Conservation (phyloP, 2,113 vertebrate species). For the Pedionomus torquatus region DNA sequence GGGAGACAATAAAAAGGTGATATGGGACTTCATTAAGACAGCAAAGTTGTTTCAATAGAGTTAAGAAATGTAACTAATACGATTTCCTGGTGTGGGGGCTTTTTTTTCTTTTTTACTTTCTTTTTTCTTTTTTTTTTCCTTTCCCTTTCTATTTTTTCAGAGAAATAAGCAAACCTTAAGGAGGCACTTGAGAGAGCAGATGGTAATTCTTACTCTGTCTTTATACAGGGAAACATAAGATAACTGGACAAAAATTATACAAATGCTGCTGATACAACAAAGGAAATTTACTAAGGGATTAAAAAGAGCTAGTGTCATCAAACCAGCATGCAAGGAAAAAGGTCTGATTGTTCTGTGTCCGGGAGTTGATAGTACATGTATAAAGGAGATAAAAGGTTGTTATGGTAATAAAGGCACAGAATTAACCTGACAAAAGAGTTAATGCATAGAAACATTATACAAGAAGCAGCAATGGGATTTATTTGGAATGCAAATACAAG, state of each 20-base stretch:
- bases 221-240: not conserved
- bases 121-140: not conserved
- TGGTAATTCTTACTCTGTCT: not conserved
- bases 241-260: not conserved
- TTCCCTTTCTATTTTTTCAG: not conserved
- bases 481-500: slow-evolving; percentile 27
- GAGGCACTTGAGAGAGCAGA: not conserved
- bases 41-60: not conserved
- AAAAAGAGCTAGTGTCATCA: not conserved
- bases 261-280: not conserved
- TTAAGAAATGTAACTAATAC: not conserved
- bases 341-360: not conserved
- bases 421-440: slow-evolving; percentile 18
- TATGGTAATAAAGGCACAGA: slow-evolving; percentile 1
- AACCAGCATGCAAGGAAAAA: not conserved
- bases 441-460: not conserved
- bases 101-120: not conserved
- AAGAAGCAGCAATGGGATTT: not conserved
- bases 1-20: not conserved
- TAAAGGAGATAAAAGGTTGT: slow-evolving; percentile 8
- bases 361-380: not conserved
- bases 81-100: not conserved
- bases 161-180: not conserved
- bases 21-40: not conserved
- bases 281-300: not conserved